phyloP scores from a whole-genome alignment of 2,888 invertebrate genomes.

The Scaptomyza polygonia region DNA sequence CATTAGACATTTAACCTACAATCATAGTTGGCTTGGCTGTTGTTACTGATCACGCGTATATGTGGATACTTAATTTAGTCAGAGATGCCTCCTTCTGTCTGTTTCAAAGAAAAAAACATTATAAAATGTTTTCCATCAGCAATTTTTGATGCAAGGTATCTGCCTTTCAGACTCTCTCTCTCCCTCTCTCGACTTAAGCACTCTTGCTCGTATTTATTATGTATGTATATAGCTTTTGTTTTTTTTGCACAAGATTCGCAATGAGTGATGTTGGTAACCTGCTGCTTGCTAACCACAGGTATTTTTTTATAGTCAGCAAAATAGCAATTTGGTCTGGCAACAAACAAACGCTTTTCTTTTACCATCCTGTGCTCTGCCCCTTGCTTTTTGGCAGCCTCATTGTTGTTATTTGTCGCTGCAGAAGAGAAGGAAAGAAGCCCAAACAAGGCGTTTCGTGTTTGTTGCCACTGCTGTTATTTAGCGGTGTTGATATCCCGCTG shows the following conservation, averaged over 20 bases:
- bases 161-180: background rate
- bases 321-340: constrained; percentile 69
- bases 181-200: background rate
- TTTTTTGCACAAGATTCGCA: constrained; percentile 23
- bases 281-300: constrained; percentile 49
- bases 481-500: constrained; percentile 72
- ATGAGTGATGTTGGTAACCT: constrained; percentile 34
- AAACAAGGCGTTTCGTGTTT: constrained; percentile 55
- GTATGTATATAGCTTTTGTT: background rate
- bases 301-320: constrained; percentile 59
- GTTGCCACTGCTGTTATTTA: constrained; percentile 40
- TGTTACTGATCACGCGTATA: no score
- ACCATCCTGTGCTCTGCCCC: background rate
- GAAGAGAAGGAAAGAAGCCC: constrained; percentile 23
- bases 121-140: no score
- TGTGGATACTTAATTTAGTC: no score
- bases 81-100: no score
- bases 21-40: no score
- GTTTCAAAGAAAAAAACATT: no score
- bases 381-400: constrained; percentile 34
- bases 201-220: background rate
- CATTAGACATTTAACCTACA: no score
- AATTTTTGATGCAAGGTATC: background rate
- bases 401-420: constrained; percentile 43
- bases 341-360: constrained; percentile 10